These are phyloP conservation scores for Tridacna gigas DNA, from an alignment of 2,888 invertebrate genomes.

Conservation along the genomic window DNA sequence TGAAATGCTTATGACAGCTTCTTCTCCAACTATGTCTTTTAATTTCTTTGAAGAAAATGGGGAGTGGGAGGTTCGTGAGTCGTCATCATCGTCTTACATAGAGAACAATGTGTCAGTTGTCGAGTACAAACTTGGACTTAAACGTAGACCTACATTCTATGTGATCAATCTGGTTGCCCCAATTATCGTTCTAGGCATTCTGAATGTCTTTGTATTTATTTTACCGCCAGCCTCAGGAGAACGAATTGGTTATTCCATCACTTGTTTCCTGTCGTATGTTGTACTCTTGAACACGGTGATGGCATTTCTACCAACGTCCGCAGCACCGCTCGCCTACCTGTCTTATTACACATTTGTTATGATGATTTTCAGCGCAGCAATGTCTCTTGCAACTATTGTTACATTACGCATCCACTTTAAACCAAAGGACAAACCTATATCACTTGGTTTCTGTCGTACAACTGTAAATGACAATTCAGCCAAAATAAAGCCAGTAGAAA, in stretches of 20 bases:
- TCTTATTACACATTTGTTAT: conserved; percentile 61
- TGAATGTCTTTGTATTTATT: conserved; percentile 48
- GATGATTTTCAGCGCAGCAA: conserved; percentile 57
- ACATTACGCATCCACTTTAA: conserved; percentile 57
- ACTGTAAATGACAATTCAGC: background rate
- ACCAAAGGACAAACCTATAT: conserved; percentile 25
- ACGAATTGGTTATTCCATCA: conserved; percentile 56
- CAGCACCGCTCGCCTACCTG: conserved; percentile 49
- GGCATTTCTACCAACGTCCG: conserved; percentile 49
- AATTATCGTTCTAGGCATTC: conserved; percentile 29
- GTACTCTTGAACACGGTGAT: conserved; percentile 55
- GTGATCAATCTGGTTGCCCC: conserved; percentile 45
- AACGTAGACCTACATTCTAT: conserved; percentile 37
- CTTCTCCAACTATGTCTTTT: conserved; percentile 4
- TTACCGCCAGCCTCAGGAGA: conserved; percentile 49
- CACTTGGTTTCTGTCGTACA: background rate
- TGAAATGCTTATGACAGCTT: conserved; percentile 29
- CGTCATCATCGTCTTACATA: conserved; percentile 8
- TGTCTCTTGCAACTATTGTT: conserved; percentile 47
- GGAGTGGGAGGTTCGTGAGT: conserved; percentile 29
- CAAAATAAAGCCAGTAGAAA: background rate
- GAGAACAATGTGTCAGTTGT: conserved; percentile 31
- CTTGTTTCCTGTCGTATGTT: conserved; percentile 59
- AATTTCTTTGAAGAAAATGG: conserved; percentile 44
- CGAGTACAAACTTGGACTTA: conserved; percentile 26